Conservation (phyloP, 2,113 vertebrate genomes). For the Trogon melanurus region DNA sequence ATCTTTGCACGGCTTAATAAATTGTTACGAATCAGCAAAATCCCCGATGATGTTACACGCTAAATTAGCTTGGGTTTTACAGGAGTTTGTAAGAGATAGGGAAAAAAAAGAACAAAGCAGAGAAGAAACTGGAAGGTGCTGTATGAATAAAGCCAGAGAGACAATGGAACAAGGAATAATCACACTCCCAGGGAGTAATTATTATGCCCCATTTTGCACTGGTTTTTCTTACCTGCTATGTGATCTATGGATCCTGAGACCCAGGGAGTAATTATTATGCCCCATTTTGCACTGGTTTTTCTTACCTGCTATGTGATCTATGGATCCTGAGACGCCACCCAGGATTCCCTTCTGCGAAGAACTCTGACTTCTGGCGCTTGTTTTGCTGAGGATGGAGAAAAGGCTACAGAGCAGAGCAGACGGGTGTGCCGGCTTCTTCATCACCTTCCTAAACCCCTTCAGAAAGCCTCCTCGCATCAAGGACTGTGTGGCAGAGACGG, state of each 20-base stretch:
- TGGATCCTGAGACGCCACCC: not conserved
- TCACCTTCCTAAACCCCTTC: not conserved
- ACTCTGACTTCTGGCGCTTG: not conserved
- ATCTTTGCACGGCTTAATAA: not conserved
- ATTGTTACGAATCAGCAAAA: not conserved
- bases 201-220: not conserved
- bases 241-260: too few species aligned
- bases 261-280: not conserved
- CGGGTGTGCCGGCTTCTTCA: accelerated
- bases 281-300: not conserved
- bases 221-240: not conserved
- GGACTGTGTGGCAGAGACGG: not conserved
- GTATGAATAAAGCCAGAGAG: not conserved
- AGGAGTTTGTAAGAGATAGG: not conserved
- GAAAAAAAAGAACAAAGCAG: not conserved
- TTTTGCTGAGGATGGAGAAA: not conserved
- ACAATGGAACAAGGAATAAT: not conserved
- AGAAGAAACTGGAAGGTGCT: not conserved
- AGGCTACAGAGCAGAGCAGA: not conserved
- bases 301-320: not conserved
- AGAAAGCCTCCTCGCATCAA: not conserved
- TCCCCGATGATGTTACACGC: not conserved
- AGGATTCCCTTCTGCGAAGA: not conserved
- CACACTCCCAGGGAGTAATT: not conserved
- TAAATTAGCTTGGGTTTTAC: not conserved